Conservation (phyloP, 2,888 invertebrate genomes). For the Erpobdella octoculata region DNA sequence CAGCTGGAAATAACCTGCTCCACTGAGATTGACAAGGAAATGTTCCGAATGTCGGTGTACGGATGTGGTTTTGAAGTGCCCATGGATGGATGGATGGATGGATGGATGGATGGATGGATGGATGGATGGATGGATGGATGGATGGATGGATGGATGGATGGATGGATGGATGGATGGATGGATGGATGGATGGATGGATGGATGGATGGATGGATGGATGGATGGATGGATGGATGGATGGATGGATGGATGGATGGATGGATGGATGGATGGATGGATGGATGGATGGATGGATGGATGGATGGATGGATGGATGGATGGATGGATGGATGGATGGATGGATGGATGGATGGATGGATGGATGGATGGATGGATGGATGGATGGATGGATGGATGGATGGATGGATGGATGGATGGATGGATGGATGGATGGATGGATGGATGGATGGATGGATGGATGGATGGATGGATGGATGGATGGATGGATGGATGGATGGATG, state of each 20-base stretch:
- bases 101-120: too few relatives aligned
- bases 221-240: too few relatives aligned
- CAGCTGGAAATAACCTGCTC: too few relatives aligned
- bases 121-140: too few relatives aligned
- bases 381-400: constrained; percentile 15
- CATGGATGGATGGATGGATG: too few relatives aligned
- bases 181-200: too few relatives aligned
- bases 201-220: too few relatives aligned
- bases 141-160: too few relatives aligned
- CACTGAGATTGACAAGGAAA: too few relatives aligned
- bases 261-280: constrained; percentile 12
- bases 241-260: constrained; percentile 17
- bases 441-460: constrained; percentile 15
- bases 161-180: too few relatives aligned
- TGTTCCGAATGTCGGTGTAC: too few relatives aligned
- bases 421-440: constrained; percentile 12
- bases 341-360: constrained; percentile 12
- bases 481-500: constrained; percentile 12
- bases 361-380: constrained; percentile 12
- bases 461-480: constrained; percentile 12
- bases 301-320: constrained; percentile 15
- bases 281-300: constrained; percentile 12
- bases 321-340: constrained; percentile 15
- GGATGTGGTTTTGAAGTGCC: too few relatives aligned
- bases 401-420: constrained; percentile 12